These are phyloP conservation scores for Acrocera orbiculus DNA, from an alignment of 2,888 invertebrate genomes.

Conservation along the genomic window DNA sequence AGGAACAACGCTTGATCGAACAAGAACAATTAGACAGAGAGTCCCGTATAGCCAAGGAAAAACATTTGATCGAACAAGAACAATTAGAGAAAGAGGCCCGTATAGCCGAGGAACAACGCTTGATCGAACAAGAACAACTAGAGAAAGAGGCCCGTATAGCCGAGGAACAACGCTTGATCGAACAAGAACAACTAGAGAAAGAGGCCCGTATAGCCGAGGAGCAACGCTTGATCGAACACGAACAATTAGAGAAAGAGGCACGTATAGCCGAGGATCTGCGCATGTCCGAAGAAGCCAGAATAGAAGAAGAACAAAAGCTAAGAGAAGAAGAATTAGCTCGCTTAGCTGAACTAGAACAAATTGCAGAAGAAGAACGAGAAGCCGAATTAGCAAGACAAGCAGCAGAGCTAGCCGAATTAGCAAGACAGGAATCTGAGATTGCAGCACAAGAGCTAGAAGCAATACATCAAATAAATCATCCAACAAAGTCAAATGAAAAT, in stretches of 20 bases:
- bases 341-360: slow-evolving; percentile 34
- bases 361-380: slow-evolving; percentile 26
- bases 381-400: slow-evolving; percentile 53
- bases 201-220: slow-evolving; percentile 24
- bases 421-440: slow-evolving; percentile 42
- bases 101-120: slow-evolving; percentile 21
- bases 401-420: slow-evolving; percentile 48
- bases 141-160: slow-evolving; percentile 17
- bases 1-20: slow-evolving; percentile 30
- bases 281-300: slow-evolving; percentile 29
- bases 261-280: slow-evolving; percentile 29
- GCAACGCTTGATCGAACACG: slow-evolving; percentile 30
- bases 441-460: slow-evolving; percentile 39
- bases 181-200: slow-evolving; percentile 25
- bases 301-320: slow-evolving; percentile 28
- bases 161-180: slow-evolving; percentile 11
- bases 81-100: slow-evolving; percentile 24
- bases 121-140: slow-evolving; percentile 31
- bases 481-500: slow-evolving; percentile 13
- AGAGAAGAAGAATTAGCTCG: slow-evolving; percentile 37
- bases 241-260: slow-evolving; percentile 23
- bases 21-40: slow-evolving; percentile 26
- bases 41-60: slow-evolving; percentile 14
- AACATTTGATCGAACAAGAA: slow-evolving; percentile 21
- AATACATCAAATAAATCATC: slow-evolving; percentile 19